phyloP scores from a whole-genome alignment of 2,797 vertebrate species.

The Crocodylus rhombifer region DNA sequence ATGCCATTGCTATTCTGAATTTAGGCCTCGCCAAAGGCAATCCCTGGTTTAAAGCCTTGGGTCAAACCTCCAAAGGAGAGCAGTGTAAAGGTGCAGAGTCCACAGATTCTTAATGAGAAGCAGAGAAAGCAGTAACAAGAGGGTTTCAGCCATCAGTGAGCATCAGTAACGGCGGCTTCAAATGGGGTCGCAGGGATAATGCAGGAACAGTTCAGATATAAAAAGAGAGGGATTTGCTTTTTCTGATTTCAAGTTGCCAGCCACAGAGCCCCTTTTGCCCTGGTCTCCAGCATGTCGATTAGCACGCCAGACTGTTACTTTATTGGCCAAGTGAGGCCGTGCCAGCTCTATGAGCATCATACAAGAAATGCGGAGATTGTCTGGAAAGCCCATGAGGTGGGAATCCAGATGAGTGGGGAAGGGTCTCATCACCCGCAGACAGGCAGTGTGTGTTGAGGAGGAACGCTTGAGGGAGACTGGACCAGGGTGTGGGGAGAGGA shows the following conservation, averaged over 20 bases:
- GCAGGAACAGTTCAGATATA: background rate
- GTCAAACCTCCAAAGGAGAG: background rate
- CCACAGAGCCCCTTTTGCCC: background rate
- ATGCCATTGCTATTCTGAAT: background rate
- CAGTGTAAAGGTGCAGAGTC: background rate
- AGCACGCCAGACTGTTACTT: background rate
- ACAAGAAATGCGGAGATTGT: background rate
- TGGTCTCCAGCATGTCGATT: background rate
- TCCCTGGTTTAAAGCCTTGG: background rate
- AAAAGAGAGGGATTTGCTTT: background rate
- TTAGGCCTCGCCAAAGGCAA: background rate
- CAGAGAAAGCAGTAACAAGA: background rate
- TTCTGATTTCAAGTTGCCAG: constrained; percentile 15
- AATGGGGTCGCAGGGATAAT: background rate
- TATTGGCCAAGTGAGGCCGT: background rate
- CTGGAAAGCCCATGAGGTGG: background rate
- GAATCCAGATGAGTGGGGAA: background rate
- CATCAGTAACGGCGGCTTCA: background rate
- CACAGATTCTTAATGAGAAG: background rate
- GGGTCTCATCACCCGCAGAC: background rate
- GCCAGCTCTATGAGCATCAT: background rate
- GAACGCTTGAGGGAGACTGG: background rate
- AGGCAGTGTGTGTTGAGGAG: background rate
- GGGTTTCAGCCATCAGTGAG: background rate
- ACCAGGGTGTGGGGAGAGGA: background rate